These are phyloP conservation scores for Astyanax mexicanus DNA, from an alignment of 2,797 vertebrate species.

Conservation along the genomic window DNA sequence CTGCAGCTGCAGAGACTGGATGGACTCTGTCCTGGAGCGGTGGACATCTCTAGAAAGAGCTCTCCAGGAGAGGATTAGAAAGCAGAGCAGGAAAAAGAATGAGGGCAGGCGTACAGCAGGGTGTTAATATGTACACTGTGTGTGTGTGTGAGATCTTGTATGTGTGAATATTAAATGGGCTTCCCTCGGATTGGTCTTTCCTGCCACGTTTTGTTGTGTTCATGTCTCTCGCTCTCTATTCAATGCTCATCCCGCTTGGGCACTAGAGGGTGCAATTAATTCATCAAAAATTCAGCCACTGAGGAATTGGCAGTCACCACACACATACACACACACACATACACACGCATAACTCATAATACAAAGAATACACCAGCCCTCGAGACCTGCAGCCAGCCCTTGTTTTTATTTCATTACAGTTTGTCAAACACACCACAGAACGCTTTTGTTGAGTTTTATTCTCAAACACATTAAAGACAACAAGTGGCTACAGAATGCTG, in stretches of 20 bases:
- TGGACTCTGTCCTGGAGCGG: background rate
- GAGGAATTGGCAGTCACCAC: constrained; percentile 27
- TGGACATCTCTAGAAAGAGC: background rate
- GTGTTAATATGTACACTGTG: constrained; percentile 3
- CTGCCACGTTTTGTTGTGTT: background rate
- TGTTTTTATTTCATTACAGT: background rate
- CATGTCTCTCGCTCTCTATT: constrained; percentile 9
- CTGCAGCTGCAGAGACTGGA: background rate
- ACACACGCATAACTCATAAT: background rate
- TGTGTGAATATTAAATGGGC: background rate
- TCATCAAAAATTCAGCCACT: constrained; percentile 51
- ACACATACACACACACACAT: constrained; percentile 14
- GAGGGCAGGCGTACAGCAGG: background rate
- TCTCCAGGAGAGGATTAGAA: constrained; percentile 1
- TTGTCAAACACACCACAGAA: no score
- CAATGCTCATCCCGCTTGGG: constrained; percentile 52
- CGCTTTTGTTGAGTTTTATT: background rate
- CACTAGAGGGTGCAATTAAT: constrained; percentile 78
- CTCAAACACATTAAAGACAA: background rate
- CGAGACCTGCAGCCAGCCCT: background rate
- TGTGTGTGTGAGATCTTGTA: no score
- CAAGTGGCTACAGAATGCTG: background rate
- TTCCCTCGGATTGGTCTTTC: background rate
- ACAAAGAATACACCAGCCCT: background rate
- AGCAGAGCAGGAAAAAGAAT: background rate